A percentile compares a stretch with the other conserved stretches of the same genome.
phyloP scores from a whole-genome alignment of 2,888 invertebrate species.

The Cheilosia urbana region DNA sequence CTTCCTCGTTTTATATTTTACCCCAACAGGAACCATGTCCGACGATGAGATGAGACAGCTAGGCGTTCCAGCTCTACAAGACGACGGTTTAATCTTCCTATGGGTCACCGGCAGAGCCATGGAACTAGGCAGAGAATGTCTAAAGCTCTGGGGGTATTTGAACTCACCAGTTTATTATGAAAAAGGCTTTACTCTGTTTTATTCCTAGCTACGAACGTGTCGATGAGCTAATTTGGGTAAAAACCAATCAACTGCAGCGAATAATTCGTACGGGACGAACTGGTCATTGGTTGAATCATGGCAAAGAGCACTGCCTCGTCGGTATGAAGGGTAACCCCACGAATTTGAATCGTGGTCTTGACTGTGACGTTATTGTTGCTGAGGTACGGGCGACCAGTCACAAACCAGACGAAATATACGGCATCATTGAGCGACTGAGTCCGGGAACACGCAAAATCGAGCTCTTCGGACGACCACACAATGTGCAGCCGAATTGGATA shows the following conservation, averaged over 20 bases:
- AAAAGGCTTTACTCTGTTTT: not conserved
- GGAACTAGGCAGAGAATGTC: slow-evolving; percentile 97
- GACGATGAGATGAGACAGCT: slow-evolving; percentile 99
- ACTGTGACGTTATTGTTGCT: slow-evolving; percentile 99
- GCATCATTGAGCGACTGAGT: slow-evolving; percentile 97
- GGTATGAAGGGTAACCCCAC: slow-evolving; percentile 98
- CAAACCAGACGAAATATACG: slow-evolving; percentile 99
- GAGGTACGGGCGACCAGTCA: slow-evolving; percentile 99
- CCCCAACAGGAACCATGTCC: slow-evolving; percentile 90
- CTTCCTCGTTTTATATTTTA: not conserved
- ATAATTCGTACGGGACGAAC: slow-evolving; percentile 98
- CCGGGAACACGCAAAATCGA: slow-evolving; percentile 99
- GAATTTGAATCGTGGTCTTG: slow-evolving; percentile 95
- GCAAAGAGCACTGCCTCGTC: slow-evolving; percentile 98
- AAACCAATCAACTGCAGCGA: slow-evolving; percentile 98
- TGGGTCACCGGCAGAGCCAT: slow-evolving; percentile 96
- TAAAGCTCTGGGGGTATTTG: slow-evolving; percentile 93
- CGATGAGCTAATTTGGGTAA: slow-evolving; percentile 99
- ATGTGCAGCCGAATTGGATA: slow-evolving; percentile 99
- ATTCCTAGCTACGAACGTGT: slow-evolving; percentile 90
- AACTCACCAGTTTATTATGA: not conserved
- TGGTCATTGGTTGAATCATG: slow-evolving; percentile 99
- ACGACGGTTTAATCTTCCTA: slow-evolving; percentile 97
- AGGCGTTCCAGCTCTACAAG: slow-evolving; percentile 96
- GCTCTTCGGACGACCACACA: slow-evolving; percentile 97